Evolutionary conservation across 23 tunicate species (phyloP).

Genomic region (Ascidia mentula): DNA sequence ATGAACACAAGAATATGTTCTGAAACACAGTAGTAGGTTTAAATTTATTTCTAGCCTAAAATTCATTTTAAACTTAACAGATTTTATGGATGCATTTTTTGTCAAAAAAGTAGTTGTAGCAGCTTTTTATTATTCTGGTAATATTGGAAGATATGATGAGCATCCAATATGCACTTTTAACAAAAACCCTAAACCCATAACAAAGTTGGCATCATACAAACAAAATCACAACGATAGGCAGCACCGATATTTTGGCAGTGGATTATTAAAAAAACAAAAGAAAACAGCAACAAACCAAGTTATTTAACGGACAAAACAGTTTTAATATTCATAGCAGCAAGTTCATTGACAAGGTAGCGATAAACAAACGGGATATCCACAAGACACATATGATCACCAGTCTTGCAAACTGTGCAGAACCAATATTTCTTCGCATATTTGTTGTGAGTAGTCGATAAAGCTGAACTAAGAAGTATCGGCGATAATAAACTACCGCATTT

Average conservation of each 20-base stretch:
- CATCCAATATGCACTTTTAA: too few species aligned
- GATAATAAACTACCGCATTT: slow-evolving; percentile 78
- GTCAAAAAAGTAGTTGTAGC: too few species aligned
- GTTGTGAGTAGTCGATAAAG: not conserved
- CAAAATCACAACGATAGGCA: not conserved
- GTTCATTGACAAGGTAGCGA: slow-evolving; percentile 69
- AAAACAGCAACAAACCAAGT: not conserved
- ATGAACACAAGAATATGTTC: too few species aligned
- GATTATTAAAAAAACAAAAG: not conserved
- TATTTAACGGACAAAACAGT: slow-evolving; percentile 38
- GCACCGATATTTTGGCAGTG: not conserved
- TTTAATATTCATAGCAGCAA: slow-evolving; percentile 93
- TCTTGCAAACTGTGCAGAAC: slow-evolving; percentile 49
- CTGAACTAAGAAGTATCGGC: slow-evolving; percentile 12
- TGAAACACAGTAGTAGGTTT: too few species aligned
- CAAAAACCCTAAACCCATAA: too few species aligned
- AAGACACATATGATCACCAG: slow-evolving; percentile 35
- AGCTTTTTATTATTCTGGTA: too few species aligned
- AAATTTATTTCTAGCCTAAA: too few species aligned
- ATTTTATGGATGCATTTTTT: too few species aligned
- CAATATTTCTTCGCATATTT: slow-evolving; percentile 14
- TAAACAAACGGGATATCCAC: slow-evolving; percentile 75
- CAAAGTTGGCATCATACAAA: too few species aligned
- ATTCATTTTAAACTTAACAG: too few species aligned
- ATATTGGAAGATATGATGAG: too few species aligned